Base-by-base conservation (phyloP, 2,888 invertebrate species). In the Ochropacha duplaris region DNA sequence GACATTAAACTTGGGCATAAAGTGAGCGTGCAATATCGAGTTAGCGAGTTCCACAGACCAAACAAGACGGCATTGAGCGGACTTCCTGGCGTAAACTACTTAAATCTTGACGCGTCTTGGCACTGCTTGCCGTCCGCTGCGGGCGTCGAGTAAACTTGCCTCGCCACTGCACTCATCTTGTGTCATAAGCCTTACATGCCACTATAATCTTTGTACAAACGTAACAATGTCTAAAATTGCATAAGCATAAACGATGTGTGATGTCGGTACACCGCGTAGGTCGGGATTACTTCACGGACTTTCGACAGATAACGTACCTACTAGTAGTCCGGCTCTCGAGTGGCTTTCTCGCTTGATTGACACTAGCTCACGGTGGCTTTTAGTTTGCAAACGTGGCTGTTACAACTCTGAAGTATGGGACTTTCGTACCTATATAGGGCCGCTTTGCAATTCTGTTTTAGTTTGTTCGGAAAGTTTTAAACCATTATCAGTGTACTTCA, bases 1-100 rank as follows among this genome's bases (percentile, higher is more conserved):
- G 86, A 85, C 87, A 85, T 81, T 83, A 84, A 85, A 87, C 80
- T 86, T 86, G 78, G 77, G 80, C 84, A 85, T 83, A 86, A 91
- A 91, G 86, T 85, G 90, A 87, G 88, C 90, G 86, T 83, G 88
- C 86, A 81, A 87, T 87, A 88, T 87, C 88, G 85, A 90, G 91
- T 90, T 89, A 90, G 87, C 79, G 78, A 87, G 78, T 86, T 83
- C 70, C 75, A 78, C 79, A 81, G 81, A 81, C 84, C 85, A 86
- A 86, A 86, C 86, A 85, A 82, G 83, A 78, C 75, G 72, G 74
- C 76, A 75, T 71, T 62, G 64, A 62, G 68, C 81, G 75, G 83
- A 85, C 81, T 87, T 84, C 85, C 83, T 79, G 81, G 71, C 79
- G 82, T 86, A 88, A 90, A 91, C 90, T 88, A 90, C 90, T 92